phyloP scores from a whole-genome alignment of 2,888 invertebrate species.

The Sabatieria punctata region DNA sequence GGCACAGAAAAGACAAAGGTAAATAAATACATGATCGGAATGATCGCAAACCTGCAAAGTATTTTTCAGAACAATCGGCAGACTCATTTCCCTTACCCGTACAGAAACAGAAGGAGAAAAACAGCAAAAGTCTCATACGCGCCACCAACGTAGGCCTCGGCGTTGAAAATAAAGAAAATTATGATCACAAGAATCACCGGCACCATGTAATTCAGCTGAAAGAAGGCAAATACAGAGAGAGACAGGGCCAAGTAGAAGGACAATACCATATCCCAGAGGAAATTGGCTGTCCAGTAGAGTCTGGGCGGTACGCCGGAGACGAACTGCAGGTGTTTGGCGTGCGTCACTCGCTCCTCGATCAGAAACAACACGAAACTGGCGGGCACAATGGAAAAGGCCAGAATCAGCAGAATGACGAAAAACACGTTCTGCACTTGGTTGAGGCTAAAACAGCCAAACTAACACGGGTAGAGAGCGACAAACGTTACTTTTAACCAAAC shows the following conservation, averaged over 20 bases:
- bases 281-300: constrained; percentile 56
- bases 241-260: constrained; percentile 20
- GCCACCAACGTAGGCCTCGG: constrained; percentile 55
- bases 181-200: constrained; percentile 44
- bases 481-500: too few species aligned
- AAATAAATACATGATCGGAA: constrained; percentile 52
- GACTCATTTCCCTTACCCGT: constrained; percentile 38
- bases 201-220: constrained; percentile 49
- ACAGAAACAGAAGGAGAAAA: constrained; percentile 48
- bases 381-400: constrained; percentile 49
- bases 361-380: constrained; percentile 62
- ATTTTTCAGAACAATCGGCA: too few species aligned
- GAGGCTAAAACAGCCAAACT: constrained; percentile 4
- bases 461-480: too few species aligned
- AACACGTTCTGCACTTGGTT: constrained; percentile 17
- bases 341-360: constrained; percentile 52
- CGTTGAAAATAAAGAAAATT: constrained; percentile 58
- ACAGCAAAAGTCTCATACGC: constrained; percentile 16
- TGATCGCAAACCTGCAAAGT: constrained; percentile 49
- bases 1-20: constrained; percentile 58
- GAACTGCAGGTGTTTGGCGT: constrained; percentile 61
- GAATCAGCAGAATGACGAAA: constrained; percentile 36
- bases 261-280: constrained; percentile 56
- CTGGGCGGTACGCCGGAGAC: constrained; percentile 54
- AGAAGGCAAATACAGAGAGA: constrained; percentile 42